Base-by-base conservation (phyloP, 2,888 invertebrate genomes). In the Polyploca ridens region DNA sequence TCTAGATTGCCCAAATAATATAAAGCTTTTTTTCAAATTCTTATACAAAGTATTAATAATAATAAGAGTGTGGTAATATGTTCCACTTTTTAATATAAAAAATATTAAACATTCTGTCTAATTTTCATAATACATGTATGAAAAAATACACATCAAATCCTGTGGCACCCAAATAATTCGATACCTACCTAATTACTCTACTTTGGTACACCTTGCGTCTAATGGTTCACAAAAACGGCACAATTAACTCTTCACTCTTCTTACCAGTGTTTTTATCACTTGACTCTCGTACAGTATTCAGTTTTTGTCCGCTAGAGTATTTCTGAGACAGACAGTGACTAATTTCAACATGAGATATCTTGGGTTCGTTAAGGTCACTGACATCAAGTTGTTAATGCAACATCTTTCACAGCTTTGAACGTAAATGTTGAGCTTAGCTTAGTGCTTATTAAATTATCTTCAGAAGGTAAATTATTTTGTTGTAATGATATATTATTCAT, bases 291-390 rank as follows among this genome's bases (percentile, higher is more conserved):
- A 19, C 38, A 16, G 16, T 13, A 60, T 16, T 38, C 35, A 33
- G 46, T 64, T 64, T 64, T 64, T 64, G 58, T 16, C 41, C 54
- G 8, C 27, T 35, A 14, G 62, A 41, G 54, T 33, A 54, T 61
- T 62, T 64, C 64, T 62, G 41, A 62, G 38, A 13, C 58, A 62
- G 64, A 64, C 62, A 64, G 58, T 64, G 62, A 62, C 61, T 62
- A 64, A 64, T 62, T 62, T 41, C 49, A 41, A 5, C 33, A 44
- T 41, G 61, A 61, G 61, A 41, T 27, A 16, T 16, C 27, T 44
- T 13, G 6, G 61, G 44, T 61, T 41, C 11, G n/a, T 41, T 44
- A 27, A 41, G 41, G 61, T 41, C 61, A 41, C 61, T 27, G 27
- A 41, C 61, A 7, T 16, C 59, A 1, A 35, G 41, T 38, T 60